phyloP scores from a whole-genome alignment of 2,888 invertebrate genomes.

The Cataglyphis albicans region DNA sequence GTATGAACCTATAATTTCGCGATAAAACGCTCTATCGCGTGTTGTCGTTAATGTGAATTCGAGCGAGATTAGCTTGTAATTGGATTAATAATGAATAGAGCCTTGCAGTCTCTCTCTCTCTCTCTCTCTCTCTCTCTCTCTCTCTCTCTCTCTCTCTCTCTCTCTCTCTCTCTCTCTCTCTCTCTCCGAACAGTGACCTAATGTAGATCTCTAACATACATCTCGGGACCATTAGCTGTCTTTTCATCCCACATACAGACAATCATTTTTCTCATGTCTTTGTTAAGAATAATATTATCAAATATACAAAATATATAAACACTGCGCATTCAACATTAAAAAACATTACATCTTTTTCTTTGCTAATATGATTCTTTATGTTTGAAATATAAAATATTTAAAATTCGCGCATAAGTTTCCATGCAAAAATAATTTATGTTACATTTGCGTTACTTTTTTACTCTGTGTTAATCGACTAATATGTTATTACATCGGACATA shows the following conservation, averaged over 20 bases:
- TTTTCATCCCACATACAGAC: conserved; percentile 10
- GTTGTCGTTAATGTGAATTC: conserved; percentile 24
- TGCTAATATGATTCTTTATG: too few relatives aligned
- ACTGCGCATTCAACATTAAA: not conserved
- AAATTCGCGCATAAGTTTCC: conserved; percentile 11
- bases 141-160: too few relatives aligned
- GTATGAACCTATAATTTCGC: conserved; percentile 11
- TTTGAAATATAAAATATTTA: not conserved
- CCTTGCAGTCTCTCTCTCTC: too few relatives aligned
- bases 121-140: too few relatives aligned
- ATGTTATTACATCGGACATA: not conserved
- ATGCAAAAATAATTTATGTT: conserved; percentile 12
- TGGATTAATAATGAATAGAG: conserved; percentile 22
- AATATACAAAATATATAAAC: not conserved
- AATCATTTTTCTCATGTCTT: not conserved
- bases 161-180: too few relatives aligned
- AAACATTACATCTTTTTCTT: not conserved
- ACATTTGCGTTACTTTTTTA: conserved; percentile 12
- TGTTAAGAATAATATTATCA: conserved; percentile 7
- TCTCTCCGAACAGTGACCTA: conserved; percentile 14
- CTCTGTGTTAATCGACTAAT: not conserved
- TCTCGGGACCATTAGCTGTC: not conserved
- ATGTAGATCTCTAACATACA: not conserved
- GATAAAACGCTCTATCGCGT: conserved; percentile 20
- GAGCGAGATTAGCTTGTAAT: conserved; percentile 22